Base-by-base conservation (phyloP, 2,797 vertebrate species). In the Macropus fuliginosus region DNA sequence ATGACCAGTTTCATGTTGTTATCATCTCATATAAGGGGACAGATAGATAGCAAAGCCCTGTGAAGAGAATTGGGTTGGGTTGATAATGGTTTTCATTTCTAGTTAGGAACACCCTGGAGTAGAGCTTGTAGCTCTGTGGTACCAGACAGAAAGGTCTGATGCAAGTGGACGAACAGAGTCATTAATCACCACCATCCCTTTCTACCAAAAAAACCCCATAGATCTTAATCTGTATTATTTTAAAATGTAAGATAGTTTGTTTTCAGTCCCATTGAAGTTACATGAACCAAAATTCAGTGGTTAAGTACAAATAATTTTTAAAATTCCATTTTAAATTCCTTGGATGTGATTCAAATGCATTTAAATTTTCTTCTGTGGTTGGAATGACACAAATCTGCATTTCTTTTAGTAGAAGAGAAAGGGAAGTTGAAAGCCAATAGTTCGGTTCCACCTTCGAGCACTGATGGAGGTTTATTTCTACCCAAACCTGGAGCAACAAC, bases 371-470 rank as follows among this genome's bases (percentile, higher is more conserved):
- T 52, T 31, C 28, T 21, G 34, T 91, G 34, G 0, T 92, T 95
- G 87, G 91, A 94, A 96, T 92, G 93, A 46, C n/a, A 11, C 92
- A 13, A 96, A 31, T 96, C 55, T 97, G 90, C 98, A 31, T 96
- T 94, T 98, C 94, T 97, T 97, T 94, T 94, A 99, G 21, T 81
- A 81, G 99, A 98, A 96, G 98, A 99, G 5, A 98, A 98, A 97
- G 98, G 97, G 90, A 98, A 98, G 96, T 96, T 96, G 95, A 99
- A 98, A 98, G 90, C 95, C 95, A 98, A 0, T 46, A 97, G 62
- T 93, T 96, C 94, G 54, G 93, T 95, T 97, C 98, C 98, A 94
- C 98, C 97, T 4, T 95, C 98, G 56, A 97, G 31, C 92, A 92
- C 98, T 29, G 98, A 99, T 96, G 96, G 56, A 31, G 92, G 98